A percentile compares a stretch with the other conserved stretches of the same genome.
These are phyloP conservation scores for Propithecus coquereli DNA, from an alignment of 2,113 vertebrate species.

Conservation along the genomic window DNA sequence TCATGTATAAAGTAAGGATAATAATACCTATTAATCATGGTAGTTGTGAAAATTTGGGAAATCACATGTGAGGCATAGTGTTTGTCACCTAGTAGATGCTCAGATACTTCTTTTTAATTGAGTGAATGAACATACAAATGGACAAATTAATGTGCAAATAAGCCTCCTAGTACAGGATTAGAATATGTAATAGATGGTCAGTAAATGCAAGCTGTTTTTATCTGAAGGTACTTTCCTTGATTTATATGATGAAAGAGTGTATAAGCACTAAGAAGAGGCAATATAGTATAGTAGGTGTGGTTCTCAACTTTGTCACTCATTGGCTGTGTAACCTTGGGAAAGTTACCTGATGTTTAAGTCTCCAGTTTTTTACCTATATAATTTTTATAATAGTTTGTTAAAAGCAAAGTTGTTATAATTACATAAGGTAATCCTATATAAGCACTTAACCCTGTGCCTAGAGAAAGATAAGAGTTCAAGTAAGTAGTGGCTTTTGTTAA, in stretches of 20 bases:
- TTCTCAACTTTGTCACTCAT: conserved; percentile 11
- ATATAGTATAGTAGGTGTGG: not conserved
- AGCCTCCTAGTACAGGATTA: not conserved
- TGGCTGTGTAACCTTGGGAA: not conserved
- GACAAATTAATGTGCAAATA: not conserved
- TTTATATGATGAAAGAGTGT: not conserved
- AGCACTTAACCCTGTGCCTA: not conserved
- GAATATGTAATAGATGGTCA: not conserved
- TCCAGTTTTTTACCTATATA: conserved; percentile 16
- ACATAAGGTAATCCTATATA: not conserved
- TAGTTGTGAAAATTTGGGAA: not conserved
- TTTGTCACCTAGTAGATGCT: not conserved
- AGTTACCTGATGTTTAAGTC: not conserved
- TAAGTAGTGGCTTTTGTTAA: conserved; percentile 1
- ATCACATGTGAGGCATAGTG: not conserved
- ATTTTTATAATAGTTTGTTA: not conserved
- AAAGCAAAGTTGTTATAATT: not conserved
- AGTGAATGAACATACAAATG: not conserved
- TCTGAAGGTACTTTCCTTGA: not conserved
- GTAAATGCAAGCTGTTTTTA: not conserved
- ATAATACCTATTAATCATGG: not conserved
- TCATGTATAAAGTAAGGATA: not conserved
- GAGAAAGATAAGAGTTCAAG: not conserved
- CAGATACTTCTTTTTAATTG: not conserved
- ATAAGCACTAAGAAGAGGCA: conserved; percentile 21